Conservation (phyloP, 2,797 vertebrate genomes). For the Lepilemur septentrionalis region DNA sequence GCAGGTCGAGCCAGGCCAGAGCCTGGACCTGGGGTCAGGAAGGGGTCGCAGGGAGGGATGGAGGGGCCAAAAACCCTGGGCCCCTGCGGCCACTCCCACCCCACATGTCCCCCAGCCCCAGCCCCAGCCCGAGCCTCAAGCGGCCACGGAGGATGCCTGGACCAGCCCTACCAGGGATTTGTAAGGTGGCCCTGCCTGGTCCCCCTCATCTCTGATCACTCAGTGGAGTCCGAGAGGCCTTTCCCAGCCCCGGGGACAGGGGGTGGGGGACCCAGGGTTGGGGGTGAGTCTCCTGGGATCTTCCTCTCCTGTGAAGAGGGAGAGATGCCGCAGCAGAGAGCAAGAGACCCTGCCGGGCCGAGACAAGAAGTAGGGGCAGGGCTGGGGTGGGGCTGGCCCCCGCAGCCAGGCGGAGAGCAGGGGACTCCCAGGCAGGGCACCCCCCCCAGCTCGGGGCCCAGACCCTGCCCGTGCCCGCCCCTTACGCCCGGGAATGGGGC, state of each 20-base stretch:
- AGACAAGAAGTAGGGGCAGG: background rate
- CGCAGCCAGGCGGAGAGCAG: background rate
- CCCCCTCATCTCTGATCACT: slow-evolving; percentile 38
- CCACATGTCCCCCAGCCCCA: slow-evolving; percentile 14
- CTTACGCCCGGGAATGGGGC: background rate
- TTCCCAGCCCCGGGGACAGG: background rate
- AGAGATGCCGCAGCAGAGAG: background rate
- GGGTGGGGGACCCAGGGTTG: background rate
- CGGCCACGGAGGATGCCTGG: slow-evolving; percentile 2
- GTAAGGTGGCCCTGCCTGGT: slow-evolving; percentile 65
- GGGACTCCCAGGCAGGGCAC: background rate
- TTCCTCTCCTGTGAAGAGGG: background rate
- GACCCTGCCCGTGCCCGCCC: slow-evolving; percentile 8
- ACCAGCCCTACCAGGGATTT: slow-evolving; percentile 61
- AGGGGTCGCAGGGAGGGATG: slow-evolving; percentile 69
- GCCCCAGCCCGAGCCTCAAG: slow-evolving; percentile 32
- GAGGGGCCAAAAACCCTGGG: slow-evolving; percentile 49
- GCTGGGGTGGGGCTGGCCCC: slow-evolving; percentile 25
- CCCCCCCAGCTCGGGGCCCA: background rate
- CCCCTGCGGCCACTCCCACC: slow-evolving; percentile 49
- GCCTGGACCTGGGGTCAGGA: slow-evolving; percentile 59
- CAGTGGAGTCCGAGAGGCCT: slow-evolving; percentile 23
- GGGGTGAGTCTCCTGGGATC: background rate
- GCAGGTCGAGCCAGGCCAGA: slow-evolving; percentile 60
- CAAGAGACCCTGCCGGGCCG: background rate